A percentile compares a stretch with the other conserved stretches of the same genome.
phyloP scores from a whole-genome alignment of 2,888 invertebrate species.

The Azorinus chamasolen region DNA sequence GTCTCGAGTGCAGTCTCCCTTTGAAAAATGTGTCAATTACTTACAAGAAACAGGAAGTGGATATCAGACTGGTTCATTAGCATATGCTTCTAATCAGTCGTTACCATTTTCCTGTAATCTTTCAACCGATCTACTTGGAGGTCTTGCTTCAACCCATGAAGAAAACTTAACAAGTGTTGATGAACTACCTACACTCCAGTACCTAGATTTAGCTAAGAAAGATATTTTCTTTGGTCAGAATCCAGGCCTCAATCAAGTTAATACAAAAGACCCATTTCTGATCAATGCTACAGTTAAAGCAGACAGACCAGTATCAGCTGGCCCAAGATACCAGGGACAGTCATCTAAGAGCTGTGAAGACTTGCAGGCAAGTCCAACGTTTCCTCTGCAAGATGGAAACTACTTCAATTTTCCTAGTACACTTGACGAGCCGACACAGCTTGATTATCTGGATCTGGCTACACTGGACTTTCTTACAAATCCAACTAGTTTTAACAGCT shows the following conservation, averaged over 20 bases:
- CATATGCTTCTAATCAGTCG: conserved; percentile 41
- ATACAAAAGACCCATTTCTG: conserved; percentile 60
- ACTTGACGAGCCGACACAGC: conserved; percentile 61
- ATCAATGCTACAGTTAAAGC: conserved; percentile 53
- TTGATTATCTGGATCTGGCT: conserved; percentile 62
- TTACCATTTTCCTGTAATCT: conserved; percentile 53
- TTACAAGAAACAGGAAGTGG: conserved; percentile 29
- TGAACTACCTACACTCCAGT: conserved; percentile 43
- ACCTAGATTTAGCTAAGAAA: conserved; percentile 59
- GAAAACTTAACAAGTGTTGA: conserved; percentile 34
- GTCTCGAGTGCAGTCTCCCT: conserved; percentile 50
- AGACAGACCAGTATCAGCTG: conserved; percentile 8
- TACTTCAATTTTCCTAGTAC: conserved; percentile 61
- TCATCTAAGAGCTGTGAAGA: conserved; percentile 42
- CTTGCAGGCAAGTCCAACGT: conserved; percentile 51
- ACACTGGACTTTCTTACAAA: conserved; percentile 62
- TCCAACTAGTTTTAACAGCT: conserved; percentile 35
- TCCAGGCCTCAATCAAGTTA: conserved; percentile 42
- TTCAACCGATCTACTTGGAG: conserved; percentile 52
- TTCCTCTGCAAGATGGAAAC: conserved; percentile 54
- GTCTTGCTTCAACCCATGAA: conserved; percentile 29
- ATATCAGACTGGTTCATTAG: conserved; percentile 19
- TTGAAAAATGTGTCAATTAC: conserved; percentile 42
- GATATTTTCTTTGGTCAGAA: conserved; percentile 62
- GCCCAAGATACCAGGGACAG: conserved; percentile 14